These are phyloP conservation scores for Toxonevra muliebris DNA, from an alignment of 2,888 invertebrate species.

Conservation along the genomic window DNA sequence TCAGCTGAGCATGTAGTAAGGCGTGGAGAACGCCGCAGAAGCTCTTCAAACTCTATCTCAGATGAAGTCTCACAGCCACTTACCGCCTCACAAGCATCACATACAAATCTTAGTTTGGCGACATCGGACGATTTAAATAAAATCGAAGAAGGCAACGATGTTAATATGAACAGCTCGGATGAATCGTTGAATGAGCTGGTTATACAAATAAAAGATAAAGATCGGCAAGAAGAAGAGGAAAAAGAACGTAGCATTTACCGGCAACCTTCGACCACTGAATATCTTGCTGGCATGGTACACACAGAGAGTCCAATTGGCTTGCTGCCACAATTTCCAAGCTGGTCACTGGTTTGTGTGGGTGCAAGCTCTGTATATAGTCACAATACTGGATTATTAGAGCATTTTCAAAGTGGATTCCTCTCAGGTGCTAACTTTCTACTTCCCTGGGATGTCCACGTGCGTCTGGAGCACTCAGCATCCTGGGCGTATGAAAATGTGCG, in stretches of 20 bases:
- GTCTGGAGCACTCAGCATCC: conserved; percentile 56
- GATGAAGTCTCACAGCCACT: conserved; percentile 33
- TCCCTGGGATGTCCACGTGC: conserved; percentile 90
- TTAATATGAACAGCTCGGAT: conserved; percentile 43
- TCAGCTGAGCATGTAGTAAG: conserved; percentile 3
- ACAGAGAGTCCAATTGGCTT: conserved; percentile 77
- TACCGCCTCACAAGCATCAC: conserved; percentile 46
- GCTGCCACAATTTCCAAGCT: conserved; percentile 88
- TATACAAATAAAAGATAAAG: conserved; percentile 51
- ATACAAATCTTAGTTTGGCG: conserved; percentile 49
- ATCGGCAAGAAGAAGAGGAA: conserved; percentile 36
- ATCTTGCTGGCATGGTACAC: conserved; percentile 91
- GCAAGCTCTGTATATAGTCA: conserved; percentile 91
- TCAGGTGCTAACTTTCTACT: conserved; percentile 89
- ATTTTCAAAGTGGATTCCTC: conserved; percentile 87
- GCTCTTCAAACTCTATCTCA: conserved; percentile 15
- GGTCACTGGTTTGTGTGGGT: conserved; percentile 91
- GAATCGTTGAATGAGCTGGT: conserved; percentile 57
- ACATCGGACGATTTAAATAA: conserved; percentile 48
- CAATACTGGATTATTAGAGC: conserved; percentile 83
- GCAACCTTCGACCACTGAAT: conserved; percentile 87
- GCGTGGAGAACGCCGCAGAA: neutral
- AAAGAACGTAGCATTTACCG: conserved; percentile 66
- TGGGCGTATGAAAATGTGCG: conserved; percentile 59
- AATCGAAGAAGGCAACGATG: conserved; percentile 41